A percentile compares a stretch with the other conserved stretches of the same genome.
These are phyloP conservation scores for Monodelphis domestica DNA, from an alignment of 2,797 vertebrate genomes.

Conservation along the genomic window DNA sequence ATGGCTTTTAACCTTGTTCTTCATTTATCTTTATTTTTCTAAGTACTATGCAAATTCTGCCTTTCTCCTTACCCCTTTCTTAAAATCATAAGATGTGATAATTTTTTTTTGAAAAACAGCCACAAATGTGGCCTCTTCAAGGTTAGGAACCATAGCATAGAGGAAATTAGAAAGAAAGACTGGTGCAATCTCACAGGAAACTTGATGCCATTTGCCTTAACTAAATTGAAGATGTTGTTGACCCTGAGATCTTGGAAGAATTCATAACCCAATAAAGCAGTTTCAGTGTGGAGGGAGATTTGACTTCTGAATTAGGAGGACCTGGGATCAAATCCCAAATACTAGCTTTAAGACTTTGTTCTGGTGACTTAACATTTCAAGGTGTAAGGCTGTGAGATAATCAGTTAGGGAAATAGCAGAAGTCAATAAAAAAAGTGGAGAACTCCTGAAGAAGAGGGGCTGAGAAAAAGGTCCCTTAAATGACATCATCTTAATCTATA, in stretches of 20 bases:
- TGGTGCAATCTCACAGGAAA: not conserved
- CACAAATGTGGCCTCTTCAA: not conserved
- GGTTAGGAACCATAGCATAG: not conserved
- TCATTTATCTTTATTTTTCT: constrained; percentile 10
- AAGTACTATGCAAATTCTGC: not conserved
- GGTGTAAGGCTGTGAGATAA: not conserved
- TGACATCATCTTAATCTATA: not conserved
- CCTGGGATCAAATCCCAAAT: not conserved
- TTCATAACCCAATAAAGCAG: not conserved
- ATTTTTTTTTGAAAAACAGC: constrained; percentile 37
- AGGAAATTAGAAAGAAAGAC: not conserved
- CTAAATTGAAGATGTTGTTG: not conserved
- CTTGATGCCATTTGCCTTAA: not conserved
- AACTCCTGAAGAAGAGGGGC: not conserved
- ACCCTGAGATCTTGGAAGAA: not conserved
- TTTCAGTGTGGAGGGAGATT: not conserved
- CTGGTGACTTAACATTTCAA: not conserved
- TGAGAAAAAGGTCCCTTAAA: not conserved
- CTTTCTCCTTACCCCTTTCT: not conserved
- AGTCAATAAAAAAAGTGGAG: not conserved
- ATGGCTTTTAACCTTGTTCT: not conserved
- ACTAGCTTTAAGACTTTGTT: not conserved
- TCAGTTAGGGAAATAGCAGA: not conserved
- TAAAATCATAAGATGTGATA: not conserved
- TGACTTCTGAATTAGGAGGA: not conserved